Evolutionary conservation across 2,797 vertebrate genomes (phyloP).

Genomic region (Pangasius macronema): DNA sequence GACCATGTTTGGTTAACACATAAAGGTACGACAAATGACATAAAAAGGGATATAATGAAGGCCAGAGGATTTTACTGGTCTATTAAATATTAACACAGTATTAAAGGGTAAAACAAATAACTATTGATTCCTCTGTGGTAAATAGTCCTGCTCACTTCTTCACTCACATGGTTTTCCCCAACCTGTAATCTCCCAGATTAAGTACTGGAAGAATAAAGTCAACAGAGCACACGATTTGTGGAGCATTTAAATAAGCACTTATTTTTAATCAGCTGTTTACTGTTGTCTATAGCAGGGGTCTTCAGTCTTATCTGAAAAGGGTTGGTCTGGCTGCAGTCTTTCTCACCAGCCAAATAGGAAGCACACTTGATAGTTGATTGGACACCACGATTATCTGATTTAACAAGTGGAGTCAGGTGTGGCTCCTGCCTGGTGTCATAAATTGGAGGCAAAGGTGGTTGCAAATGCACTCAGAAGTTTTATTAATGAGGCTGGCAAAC

Average conservation of each 20-base stretch:
- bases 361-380: not conserved
- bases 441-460: no score
- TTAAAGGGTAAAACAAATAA: not conserved
- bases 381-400: not conserved
- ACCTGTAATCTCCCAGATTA: not conserved
- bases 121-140: not conserved
- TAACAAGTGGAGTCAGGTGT: slow-evolving; percentile 17
- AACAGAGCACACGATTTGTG: not conserved
- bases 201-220: not conserved
- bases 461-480: no score
- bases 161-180: not conserved
- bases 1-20: not conserved
- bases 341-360: not conserved
- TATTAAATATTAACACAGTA: slow-evolving; percentile 36
- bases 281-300: not conserved
- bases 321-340: not conserved
- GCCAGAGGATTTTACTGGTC: slow-evolving; percentile 31
- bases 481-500: no score
- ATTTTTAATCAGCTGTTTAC: not conserved
- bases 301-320: not conserved
- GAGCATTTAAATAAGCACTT: not conserved
- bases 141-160: not conserved
- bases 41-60: slow-evolving; percentile 26
- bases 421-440: not conserved
- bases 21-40: slow-evolving; percentile 22